A percentile compares a stretch with the other conserved stretches of the same genome.
Evolutionary conservation across 2,888 invertebrate species (phyloP).

Genomic region (Adelognathus sp.): DNA sequence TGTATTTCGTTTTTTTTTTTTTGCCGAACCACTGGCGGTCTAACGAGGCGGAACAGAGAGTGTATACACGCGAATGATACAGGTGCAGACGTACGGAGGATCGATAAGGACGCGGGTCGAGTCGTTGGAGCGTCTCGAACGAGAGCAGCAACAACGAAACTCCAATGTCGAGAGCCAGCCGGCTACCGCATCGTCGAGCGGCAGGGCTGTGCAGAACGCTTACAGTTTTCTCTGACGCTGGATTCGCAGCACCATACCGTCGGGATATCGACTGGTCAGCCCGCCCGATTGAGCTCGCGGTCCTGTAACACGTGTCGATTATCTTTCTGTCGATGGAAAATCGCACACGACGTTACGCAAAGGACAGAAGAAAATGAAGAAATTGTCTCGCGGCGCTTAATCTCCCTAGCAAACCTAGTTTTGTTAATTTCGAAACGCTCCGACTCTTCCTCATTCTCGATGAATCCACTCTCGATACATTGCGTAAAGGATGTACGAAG

Average conservation of each 20-base stretch:
- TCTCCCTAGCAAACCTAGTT: constrained; percentile 36
- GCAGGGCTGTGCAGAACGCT: constrained; percentile 85
- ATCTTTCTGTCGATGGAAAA: constrained; percentile 22
- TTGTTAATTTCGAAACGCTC: constrained; percentile 25
- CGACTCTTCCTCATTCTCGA: neutral
- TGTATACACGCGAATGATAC: constrained; percentile 66
- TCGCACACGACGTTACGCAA: constrained; percentile 16
- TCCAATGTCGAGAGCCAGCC: constrained; percentile 70
- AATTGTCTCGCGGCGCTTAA: constrained; percentile 14
- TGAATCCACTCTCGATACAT: constrained; percentile 2
- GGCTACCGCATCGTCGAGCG: constrained; percentile 74
- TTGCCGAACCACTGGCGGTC: constrained; percentile 13
- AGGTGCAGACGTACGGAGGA: constrained; percentile 90
- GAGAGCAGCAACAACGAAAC: constrained; percentile 77
- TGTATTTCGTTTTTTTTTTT: neutral
- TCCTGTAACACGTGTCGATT: constrained; percentile 6
- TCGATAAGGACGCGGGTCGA: constrained; percentile 91
- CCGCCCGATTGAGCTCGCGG: constrained; percentile 69
- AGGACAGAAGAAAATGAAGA: neutral
- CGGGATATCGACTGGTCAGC: constrained; percentile 74
- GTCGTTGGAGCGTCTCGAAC: constrained; percentile 88
- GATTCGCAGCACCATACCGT: constrained; percentile 74
- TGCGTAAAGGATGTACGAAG: constrained; percentile 7
- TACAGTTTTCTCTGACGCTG: constrained; percentile 85
- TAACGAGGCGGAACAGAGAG: neutral